A percentile compares a stretch with the other conserved stretches of the same genome.
These are phyloP conservation scores for Acromyrmex echinatior DNA, from an alignment of 1,140 invertebrate genomes.

Conservation along the genomic window DNA sequence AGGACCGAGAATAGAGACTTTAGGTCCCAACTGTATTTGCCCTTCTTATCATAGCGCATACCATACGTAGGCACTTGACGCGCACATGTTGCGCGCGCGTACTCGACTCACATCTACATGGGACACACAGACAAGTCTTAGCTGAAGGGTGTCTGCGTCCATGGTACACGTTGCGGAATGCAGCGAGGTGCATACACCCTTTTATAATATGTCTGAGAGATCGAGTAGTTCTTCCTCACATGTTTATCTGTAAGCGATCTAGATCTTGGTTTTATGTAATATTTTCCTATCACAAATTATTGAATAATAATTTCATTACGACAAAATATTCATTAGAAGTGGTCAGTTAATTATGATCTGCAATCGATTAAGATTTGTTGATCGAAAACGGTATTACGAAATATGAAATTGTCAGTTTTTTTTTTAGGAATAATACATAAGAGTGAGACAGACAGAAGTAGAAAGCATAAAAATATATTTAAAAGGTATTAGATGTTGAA, in stretches of 20 bases:
- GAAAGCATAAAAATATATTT: not conserved
- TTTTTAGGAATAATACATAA: not conserved
- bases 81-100: conserved; percentile 76
- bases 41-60: conserved; percentile 64
- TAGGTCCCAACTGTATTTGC: conserved; percentile 76
- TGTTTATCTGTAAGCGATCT: not conserved
- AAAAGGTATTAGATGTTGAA: not conserved
- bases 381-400: not conserved
- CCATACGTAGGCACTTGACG: conserved; percentile 74
- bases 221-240: not conserved
- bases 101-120: conserved; percentile 67
- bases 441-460: not conserved
- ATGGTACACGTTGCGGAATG: conserved; percentile 78
- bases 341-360: not conserved
- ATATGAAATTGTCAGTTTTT: not conserved
- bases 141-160: conserved; percentile 82
- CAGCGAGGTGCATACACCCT: conserved; percentile 59
- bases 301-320: not conserved
- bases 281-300: conserved; percentile 9
- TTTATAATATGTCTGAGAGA: not conserved
- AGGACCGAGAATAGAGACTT: conserved; percentile 36
- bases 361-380: not conserved
- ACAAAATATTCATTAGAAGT: not conserved
- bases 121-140: conserved; percentile 64
- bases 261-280: not conserved